Base-by-base conservation (phyloP, 2,888 invertebrate genomes). In the Trachelus tabidus region DNA sequence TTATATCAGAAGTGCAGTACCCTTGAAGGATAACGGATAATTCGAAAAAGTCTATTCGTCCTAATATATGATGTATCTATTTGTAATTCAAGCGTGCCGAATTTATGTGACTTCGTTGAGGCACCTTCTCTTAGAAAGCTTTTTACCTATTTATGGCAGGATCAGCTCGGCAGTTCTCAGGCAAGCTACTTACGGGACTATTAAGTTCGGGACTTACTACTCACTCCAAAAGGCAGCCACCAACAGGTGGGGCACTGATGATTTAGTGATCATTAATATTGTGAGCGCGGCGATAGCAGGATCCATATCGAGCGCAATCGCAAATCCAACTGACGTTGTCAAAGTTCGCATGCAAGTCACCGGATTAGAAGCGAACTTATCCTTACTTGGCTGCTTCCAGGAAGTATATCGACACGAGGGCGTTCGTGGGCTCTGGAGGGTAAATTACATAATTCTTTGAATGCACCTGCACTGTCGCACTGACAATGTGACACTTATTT, bases 161-260 rank as follows among this genome's bases (percentile, higher is more conserved):
- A 97, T 98, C 89, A 96, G 96, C 94, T 98, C 98, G 76, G 98
- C 98, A 73, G 95, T 98, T 76, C 93, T 98, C 79, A 94, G 98
- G 3, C 98, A 98, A 92, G 97, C 98, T 40, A 98, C 97, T 69
- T 98, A 98, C 92, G 98, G 98, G 85, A 98, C 98, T 68, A 97
- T 98, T 82, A 98, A 98, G 92, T 98, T 98, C 91, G 98, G 98
- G 84, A 97, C 98, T 15, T 98, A 98, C 92, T 98, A 98, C 91
- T 95, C 97, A 1, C 92, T 98, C 84, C 98, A 98, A 92, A 94
- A 95, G 88, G 91, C 94, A 80, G 88, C 88, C 69, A 83, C 82
- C 73, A 87, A 90, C 40, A 88, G 82, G 75, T 91, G 91, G 90
- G 89, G 89, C 76, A 88, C 88, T 87, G 83, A 92, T 90, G 84